Evolutionary conservation across 2,797 vertebrate genomes (phyloP).

Genomic region (Harpagifer antarcticus): DNA sequence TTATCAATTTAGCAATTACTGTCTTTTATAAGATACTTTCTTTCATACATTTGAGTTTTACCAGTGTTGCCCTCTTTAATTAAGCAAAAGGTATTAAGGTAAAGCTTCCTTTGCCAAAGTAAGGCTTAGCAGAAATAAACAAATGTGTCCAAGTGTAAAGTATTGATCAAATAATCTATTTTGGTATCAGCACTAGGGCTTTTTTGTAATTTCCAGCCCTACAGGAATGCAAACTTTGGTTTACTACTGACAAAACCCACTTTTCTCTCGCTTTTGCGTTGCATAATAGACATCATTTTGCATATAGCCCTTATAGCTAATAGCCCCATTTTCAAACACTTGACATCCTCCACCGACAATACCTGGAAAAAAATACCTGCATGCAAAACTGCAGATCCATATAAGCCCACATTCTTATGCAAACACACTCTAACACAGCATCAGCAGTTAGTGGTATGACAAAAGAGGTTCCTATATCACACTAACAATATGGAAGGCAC

Average conservation of each 20-base stretch:
- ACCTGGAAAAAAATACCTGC: constrained; percentile 13
- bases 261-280: constrained; percentile 25
- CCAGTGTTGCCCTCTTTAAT: neutral
- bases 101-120: neutral
- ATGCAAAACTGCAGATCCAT: constrained; percentile 16
- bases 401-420: constrained; percentile 39
- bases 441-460: constrained; percentile 34
- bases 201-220: neutral
- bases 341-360: constrained; percentile 23
- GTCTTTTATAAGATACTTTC: neutral
- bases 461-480: constrained; percentile 36
- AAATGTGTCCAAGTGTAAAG: neutral
- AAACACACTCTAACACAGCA: constrained; percentile 37
- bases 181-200: neutral
- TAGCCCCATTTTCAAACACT: constrained; percentile 37
- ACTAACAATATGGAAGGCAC: constrained; percentile 56
- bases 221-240: constrained; percentile 8
- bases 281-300: constrained; percentile 38
- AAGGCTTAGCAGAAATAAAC: neutral
- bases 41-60: neutral
- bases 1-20: no score
- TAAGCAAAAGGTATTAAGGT: no score
- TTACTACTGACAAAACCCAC: constrained; percentile 3
- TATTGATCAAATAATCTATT: neutral
- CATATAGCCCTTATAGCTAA: constrained; percentile 31